A percentile compares a stretch with the other conserved stretches of the same genome.
phyloP scores from a whole-genome alignment of 2,888 invertebrate genomes.

The Macrophya alboannulata region DNA sequence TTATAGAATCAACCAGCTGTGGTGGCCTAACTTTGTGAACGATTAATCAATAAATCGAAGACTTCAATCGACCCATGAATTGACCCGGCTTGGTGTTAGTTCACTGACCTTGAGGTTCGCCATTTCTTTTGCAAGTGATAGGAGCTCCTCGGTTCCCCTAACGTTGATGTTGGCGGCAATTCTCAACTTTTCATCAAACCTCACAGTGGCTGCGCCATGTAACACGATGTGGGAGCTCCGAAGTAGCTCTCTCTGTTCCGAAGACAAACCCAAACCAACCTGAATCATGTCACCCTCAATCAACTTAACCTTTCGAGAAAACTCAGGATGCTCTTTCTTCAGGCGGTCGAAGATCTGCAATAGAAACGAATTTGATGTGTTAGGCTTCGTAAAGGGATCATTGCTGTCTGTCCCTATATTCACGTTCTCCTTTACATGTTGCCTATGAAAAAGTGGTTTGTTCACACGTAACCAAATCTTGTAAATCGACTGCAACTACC shows the following conservation, averaged over 20 bases:
- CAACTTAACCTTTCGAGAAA: conserved; percentile 81
- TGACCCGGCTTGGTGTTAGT: neutral
- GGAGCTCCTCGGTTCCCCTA: conserved; percentile 84
- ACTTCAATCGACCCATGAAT: too few species aligned
- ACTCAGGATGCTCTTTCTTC: conserved; percentile 80
- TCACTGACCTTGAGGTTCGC: conserved; percentile 83
- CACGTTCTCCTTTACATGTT: neutral
- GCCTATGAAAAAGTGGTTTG: neutral
- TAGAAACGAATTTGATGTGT: conserved; percentile 18
- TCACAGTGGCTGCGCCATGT: conserved; percentile 89
- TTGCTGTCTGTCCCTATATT: too few species aligned
- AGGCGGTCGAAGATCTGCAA: conserved; percentile 82
- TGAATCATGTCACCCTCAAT: conserved; percentile 82
- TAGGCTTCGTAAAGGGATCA: neutral
- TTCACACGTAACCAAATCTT: neutral
- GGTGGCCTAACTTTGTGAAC: neutral
- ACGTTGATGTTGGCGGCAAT: conserved; percentile 87
- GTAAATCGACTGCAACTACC: neutral
- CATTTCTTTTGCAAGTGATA: conserved; percentile 85
- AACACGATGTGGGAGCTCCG: conserved; percentile 85
- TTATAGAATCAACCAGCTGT: neutral
- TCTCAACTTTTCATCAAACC: conserved; percentile 88
- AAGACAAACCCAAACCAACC: conserved; percentile 81
- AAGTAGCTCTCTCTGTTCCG: conserved; percentile 80
- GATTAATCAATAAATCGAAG: neutral